Evolutionary conservation across 2,888 invertebrate species (phyloP).

Genomic region (Scaptomyza flava): DNA sequence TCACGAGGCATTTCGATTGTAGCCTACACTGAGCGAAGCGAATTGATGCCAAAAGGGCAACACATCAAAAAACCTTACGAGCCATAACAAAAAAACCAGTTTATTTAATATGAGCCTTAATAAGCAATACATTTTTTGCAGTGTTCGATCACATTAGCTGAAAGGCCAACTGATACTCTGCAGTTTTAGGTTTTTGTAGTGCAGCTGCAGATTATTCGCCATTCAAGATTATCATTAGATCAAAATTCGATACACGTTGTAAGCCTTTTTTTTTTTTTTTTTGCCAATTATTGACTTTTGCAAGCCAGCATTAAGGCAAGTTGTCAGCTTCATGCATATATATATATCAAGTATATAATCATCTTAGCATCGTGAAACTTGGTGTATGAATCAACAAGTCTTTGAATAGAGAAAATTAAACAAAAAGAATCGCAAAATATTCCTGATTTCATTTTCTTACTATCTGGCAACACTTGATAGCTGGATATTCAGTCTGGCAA

Average conservation of each 20-base stretch:
- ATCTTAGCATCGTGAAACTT: not conserved
- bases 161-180: not conserved
- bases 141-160: not conserved
- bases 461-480: too few species aligned
- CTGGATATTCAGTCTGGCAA: too few species aligned
- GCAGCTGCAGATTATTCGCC: slow-evolving; percentile 3
- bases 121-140: not conserved
- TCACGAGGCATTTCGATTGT: slow-evolving; percentile 48
- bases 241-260: slow-evolving; percentile 4
- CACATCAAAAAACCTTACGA: not conserved
- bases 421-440: not conserved
- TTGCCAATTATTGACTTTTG: slow-evolving; percentile 14
- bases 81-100: not conserved
- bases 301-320: slow-evolving; percentile 7
- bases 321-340: not conserved
- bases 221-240: slow-evolving; percentile 18
- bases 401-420: too few species aligned
- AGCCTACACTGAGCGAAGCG: slow-evolving; percentile 35
- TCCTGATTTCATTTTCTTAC: too few species aligned
- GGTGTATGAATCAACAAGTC: not conserved
- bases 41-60: slow-evolving; percentile 30
- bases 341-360: not conserved
- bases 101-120: not conserved
- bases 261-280: slow-evolving; percentile 14
- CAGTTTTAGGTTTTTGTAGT: slow-evolving; percentile 6